Evolutionary conservation across 1,140 invertebrate species (phyloP).

Genomic region (Lanistes nyassanus): DNA sequence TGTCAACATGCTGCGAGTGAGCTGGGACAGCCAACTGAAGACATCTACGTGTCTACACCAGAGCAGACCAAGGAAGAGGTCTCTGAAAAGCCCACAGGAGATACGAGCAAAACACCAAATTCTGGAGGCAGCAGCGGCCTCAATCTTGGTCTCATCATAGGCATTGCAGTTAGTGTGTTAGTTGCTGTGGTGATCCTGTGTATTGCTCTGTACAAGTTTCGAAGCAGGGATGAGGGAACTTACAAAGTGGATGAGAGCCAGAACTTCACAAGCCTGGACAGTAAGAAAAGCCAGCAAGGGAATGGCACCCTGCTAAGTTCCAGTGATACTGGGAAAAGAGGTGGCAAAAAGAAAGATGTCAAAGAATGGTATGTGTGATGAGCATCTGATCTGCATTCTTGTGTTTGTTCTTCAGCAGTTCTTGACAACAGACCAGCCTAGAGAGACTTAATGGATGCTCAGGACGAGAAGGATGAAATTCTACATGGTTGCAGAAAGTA

Average conservation of each 20-base stretch:
- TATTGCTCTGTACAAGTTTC: conserved; percentile 88
- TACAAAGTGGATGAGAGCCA: conserved; percentile 90
- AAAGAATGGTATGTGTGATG: conserved; percentile 93
- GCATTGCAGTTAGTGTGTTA: conserved; percentile 89
- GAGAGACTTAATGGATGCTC: not conserved
- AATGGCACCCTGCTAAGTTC: conserved; percentile 63
- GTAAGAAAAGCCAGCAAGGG: conserved; percentile 50
- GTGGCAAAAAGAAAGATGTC: conserved; percentile 82
- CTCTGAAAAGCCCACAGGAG: conserved; percentile 18
- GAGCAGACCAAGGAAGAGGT: conserved; percentile 11
- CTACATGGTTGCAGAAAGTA: not conserved
- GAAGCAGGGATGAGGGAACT: conserved; percentile 84
- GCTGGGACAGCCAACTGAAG: not conserved
- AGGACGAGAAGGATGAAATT: not conserved
- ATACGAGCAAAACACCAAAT: conserved; percentile 14
- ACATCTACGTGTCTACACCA: conserved; percentile 21
- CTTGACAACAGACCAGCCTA: not conserved
- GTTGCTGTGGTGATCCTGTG: conserved; percentile 92
- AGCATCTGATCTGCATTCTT: not conserved
- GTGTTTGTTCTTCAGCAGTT: not conserved
- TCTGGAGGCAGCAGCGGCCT: conserved; percentile 25
- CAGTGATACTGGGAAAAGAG: conserved; percentile 70
- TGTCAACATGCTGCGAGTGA: not conserved
- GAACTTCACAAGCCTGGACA: conserved; percentile 65
- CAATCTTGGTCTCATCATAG: conserved; percentile 76